Base-by-base conservation (phyloP, 1,140 invertebrate genomes). In the Antheraea pernyi region DNA sequence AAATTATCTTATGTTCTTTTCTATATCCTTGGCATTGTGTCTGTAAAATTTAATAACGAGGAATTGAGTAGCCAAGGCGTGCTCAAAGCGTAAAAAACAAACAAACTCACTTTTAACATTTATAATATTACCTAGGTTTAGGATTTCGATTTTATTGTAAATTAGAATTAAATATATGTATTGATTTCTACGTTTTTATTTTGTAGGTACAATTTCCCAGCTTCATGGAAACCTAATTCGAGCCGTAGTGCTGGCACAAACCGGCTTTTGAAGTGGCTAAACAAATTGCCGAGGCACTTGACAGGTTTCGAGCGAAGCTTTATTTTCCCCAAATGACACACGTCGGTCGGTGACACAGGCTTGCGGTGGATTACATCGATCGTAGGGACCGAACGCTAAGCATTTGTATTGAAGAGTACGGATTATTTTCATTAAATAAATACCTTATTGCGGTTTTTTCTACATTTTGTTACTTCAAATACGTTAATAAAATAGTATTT, bases 251-350 rank as follows among this genome's bases (percentile, higher is more conserved):
- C 68, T 72, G 71, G 67, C 73, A 79, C 72, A 79, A 76, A 78
- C 78, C 72, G 73, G 75, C 81, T 74, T 90, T 86, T 86, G 84
- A 88, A 84, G 84, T 86, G 77, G 81, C 79, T 80, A 86, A 91
- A 88, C 86, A 85, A 89, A 87, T 88, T 85, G 80, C 78, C 65
- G 72, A 78, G 76, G 82, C 83, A 87, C 86, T 91, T 91, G 81
- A 77, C 73, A 65, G 86, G 84, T 75, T 88, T 89, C 85, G 36
- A 67, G 36, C 67, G 73, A 72, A 79, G 75, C 80, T 83, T 79
- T 76, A 79, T 82, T 82, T 80, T 82, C 81, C 83, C 83, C 79
- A 85, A 85, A 86, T 85, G 83, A 90, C 79, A 85, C 78, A 77
- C 82, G 71, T 60, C 60, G 60, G 60, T 64, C 64, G 58, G 69